phyloP scores from a whole-genome alignment of 2,888 invertebrate genomes.

The Volucella bombylans region DNA sequence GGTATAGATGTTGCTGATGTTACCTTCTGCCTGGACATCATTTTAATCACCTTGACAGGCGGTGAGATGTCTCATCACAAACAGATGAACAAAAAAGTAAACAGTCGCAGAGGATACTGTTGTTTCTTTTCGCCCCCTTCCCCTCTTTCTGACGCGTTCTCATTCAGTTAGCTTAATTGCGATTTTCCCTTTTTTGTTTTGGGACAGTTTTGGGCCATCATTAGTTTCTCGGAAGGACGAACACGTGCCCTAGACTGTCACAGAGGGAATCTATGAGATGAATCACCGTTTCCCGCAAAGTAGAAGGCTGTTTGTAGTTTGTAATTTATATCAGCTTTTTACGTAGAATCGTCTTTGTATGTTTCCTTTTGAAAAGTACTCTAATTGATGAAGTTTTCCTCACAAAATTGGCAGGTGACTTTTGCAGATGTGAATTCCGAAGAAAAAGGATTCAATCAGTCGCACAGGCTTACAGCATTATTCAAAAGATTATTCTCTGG shows the following conservation, averaged over 20 bases:
- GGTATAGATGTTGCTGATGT: slow-evolving; percentile 52
- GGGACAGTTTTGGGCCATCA: slow-evolving; percentile 1
- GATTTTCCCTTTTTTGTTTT: slow-evolving; percentile 7
- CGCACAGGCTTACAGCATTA: no score
- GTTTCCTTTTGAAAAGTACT: no score
- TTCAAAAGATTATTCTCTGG: no score
- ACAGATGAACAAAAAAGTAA: slow-evolving; percentile 36
- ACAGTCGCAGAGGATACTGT: slow-evolving; percentile 35
- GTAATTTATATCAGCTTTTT: slow-evolving; percentile 28
- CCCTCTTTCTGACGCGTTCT: background rate
- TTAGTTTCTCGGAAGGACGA: slow-evolving; percentile 28
- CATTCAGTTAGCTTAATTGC: slow-evolving; percentile 45
- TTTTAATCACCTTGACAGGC: slow-evolving; percentile 70
- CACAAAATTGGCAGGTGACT: no score
- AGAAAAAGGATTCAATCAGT: no score
- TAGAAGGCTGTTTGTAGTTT: background rate
- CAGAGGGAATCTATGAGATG: slow-evolving; percentile 29
- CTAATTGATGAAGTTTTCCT: no score
- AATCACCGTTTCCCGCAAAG: background rate
- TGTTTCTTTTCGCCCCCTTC: background rate
- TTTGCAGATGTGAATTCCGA: no score
- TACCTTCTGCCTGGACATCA: slow-evolving; percentile 54
- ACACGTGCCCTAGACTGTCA: background rate
- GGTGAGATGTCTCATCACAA: slow-evolving; percentile 52
- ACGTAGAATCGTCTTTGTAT: no score